Evolutionary conservation across 2,888 invertebrate genomes (phyloP).

Genomic region (Cheilosia impressa): DNA sequence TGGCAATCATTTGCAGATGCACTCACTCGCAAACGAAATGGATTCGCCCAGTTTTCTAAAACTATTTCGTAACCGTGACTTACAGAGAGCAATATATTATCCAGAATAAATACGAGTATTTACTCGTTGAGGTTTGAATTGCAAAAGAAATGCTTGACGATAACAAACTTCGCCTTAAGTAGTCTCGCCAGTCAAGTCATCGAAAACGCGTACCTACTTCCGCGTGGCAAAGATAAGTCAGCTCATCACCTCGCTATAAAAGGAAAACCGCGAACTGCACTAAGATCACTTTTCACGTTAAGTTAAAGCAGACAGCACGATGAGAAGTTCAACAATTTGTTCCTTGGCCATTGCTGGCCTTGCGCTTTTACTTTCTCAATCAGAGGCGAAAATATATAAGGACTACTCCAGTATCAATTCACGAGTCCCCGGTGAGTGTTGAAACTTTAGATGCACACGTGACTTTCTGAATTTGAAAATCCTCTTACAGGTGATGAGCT

Average conservation of each 20-base stretch:
- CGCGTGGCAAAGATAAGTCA: constrained; percentile 6
- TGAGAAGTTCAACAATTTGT: neutral
- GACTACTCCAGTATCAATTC: constrained; percentile 35
- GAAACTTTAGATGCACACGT: neutral
- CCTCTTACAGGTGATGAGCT: constrained; percentile 30
- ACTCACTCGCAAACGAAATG: too few relatives aligned
- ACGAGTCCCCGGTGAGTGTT: constrained; percentile 23
- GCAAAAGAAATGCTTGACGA: too few relatives aligned
- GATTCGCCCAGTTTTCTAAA: too few relatives aligned
- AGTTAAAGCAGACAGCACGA: neutral
- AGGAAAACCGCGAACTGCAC: neutral
- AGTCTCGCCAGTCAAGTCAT: neutral
- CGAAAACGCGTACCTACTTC: neutral
- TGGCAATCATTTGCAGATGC: too few relatives aligned
- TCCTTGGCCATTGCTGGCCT: neutral
- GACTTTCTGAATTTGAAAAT: neutral
- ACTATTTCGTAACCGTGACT: too few relatives aligned
- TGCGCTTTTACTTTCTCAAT: constrained; percentile 9
- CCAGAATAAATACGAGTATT: too few relatives aligned
- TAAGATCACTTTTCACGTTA: neutral
- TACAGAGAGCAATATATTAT: too few relatives aligned
- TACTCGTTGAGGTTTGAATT: too few relatives aligned
- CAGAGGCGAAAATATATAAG: constrained; percentile 41
- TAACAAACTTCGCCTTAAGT: too few relatives aligned
- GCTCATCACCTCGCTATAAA: constrained; percentile 1